Evolutionary conservation across 2,888 invertebrate genomes (phyloP).

Genomic region (Tetramorium bicarinatum): DNA sequence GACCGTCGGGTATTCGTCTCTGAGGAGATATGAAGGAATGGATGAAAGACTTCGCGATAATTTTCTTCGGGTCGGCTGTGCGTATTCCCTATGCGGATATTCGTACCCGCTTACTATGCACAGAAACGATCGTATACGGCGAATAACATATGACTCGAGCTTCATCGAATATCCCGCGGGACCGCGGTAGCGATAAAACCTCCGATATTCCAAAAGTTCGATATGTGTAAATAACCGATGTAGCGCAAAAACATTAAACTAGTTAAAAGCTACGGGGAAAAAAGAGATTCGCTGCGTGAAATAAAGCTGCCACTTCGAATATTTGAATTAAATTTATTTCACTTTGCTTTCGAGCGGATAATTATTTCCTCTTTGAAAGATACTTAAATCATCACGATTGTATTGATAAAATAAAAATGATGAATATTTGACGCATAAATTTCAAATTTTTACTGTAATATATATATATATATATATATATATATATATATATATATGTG

Average conservation of each 20-base stretch:
- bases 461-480: too few relatives aligned
- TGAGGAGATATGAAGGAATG: conserved; percentile 42
- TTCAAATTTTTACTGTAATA: background rate
- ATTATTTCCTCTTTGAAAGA: conserved; percentile 12
- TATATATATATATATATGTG: too few relatives aligned
- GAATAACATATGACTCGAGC: conserved; percentile 53
- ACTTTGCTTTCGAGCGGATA: background rate
- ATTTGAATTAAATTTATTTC: conserved; percentile 18
- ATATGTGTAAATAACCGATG: conserved; percentile 34
- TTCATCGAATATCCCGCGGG: conserved; percentile 50
- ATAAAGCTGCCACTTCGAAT: background rate
- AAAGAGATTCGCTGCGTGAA: conserved; percentile 8
- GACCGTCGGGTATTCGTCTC: conserved; percentile 37
- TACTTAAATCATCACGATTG: background rate
- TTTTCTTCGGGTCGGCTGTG: conserved; percentile 35
- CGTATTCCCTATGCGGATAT: conserved; percentile 48
- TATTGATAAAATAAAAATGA: background rate
- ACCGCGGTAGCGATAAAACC: conserved; percentile 23
- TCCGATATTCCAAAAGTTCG: conserved; percentile 37
- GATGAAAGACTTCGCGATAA: conserved; percentile 52
- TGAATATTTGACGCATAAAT: background rate
- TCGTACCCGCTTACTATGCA: conserved; percentile 36
- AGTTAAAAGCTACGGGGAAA: conserved; percentile 8
- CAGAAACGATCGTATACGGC: conserved; percentile 41
- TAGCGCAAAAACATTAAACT: conserved; percentile 18